phyloP scores from a whole-genome alignment of 2,113 vertebrate genomes.

The Axis porcinus region DNA sequence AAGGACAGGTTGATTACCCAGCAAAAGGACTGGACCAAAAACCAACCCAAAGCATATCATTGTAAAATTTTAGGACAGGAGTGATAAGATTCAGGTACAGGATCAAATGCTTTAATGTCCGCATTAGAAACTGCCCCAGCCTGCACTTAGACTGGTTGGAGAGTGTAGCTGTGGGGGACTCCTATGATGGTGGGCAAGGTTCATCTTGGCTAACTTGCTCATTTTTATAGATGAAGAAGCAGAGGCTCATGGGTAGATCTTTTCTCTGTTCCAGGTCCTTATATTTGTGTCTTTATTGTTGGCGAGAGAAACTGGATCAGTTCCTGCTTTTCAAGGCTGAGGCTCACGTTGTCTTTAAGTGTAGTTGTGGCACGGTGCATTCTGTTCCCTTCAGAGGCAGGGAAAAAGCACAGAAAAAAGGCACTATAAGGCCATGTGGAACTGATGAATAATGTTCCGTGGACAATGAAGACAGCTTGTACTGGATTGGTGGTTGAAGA shows the following conservation, averaged over 20 bases:
- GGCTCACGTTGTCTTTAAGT: not conserved
- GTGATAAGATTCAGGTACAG: not conserved
- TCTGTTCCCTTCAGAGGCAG: not conserved
- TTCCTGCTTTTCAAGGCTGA: not conserved
- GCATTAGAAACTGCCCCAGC: not conserved
- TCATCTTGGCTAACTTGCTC: not conserved
- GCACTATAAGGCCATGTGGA: not conserved
- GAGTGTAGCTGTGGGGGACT: not conserved
- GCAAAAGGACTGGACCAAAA: not conserved
- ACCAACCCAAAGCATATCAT: not conserved
- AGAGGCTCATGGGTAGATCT: not conserved
- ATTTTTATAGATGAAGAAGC: not conserved
- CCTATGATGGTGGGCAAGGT: fast-evolving
- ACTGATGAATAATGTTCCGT: not conserved
- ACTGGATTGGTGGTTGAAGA: not conserved
- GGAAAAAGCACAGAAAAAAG: not conserved
- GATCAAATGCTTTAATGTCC: not conserved
- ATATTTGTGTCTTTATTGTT: not conserved
- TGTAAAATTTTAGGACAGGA: not conserved
- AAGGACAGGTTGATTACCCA: not conserved
- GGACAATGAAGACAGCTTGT: not conserved
- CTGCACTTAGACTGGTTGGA: not conserved
- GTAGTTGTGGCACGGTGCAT: fast-evolving
- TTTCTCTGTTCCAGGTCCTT: not conserved
- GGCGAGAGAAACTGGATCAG: not conserved